phyloP scores from a whole-genome alignment of 2,797 vertebrate genomes.

The Neosilurus mollespiculum region DNA sequence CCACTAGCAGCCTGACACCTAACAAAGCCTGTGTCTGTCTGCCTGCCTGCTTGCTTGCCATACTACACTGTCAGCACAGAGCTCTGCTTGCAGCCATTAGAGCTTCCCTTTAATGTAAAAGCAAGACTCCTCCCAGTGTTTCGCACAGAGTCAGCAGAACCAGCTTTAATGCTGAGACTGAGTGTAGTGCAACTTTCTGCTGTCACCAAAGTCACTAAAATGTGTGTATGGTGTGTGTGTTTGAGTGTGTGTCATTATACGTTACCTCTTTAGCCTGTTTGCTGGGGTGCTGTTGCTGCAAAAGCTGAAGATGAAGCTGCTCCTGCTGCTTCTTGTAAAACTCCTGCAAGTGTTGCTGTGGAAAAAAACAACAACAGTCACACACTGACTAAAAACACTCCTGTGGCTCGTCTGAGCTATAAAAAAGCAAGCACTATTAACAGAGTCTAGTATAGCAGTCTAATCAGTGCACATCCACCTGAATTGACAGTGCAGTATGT shows the following conservation, averaged over 20 bases:
- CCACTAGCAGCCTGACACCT: slow-evolving; percentile 63
- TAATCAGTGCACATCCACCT: slow-evolving; percentile 5
- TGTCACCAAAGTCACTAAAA: slow-evolving; percentile 2
- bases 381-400: neutral
- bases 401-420: neutral
- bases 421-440: slow-evolving; percentile 13
- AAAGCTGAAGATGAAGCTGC: slow-evolving; percentile 99
- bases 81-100: slow-evolving; percentile 37
- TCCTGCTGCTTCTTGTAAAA: slow-evolving; percentile 99
- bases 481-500: slow-evolving; percentile 10
- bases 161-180: slow-evolving; percentile 29
- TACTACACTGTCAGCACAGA: slow-evolving; percentile 36
- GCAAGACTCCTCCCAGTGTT: slow-evolving; percentile 28
- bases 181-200: slow-evolving; percentile 19
- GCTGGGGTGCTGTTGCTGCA: slow-evolving; percentile 95
- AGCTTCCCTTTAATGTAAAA: slow-evolving; percentile 36
- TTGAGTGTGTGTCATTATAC: slow-evolving; percentile 9
- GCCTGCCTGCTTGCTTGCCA: slow-evolving; percentile 15
- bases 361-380: slow-evolving; percentile 36
- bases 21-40: slow-evolving; percentile 41
- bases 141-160: slow-evolving; percentile 40
- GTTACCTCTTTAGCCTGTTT: slow-evolving; percentile 97
- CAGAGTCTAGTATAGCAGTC: neutral
- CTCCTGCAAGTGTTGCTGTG: slow-evolving; percentile 99
- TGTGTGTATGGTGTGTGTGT: slow-evolving; percentile 26